phyloP scores from a whole-genome alignment of 2,888 invertebrate genomes.

The Keiferia lycopersicella region DNA sequence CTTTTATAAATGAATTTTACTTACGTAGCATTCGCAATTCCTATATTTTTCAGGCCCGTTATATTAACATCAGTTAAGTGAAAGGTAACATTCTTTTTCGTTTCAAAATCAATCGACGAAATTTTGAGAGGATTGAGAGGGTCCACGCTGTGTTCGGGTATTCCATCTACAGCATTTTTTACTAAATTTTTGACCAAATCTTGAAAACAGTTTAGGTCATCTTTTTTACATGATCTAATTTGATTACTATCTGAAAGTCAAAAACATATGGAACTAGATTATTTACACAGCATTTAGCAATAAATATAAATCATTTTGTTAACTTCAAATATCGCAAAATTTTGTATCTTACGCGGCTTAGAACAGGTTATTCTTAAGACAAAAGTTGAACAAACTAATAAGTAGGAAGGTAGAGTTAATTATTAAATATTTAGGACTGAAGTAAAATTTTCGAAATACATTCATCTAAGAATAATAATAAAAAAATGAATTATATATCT shows the following conservation, averaged over 20 bases:
- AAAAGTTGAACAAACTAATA: too few relatives aligned
- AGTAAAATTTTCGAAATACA: too few relatives aligned
- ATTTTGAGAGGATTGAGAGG: not conserved
- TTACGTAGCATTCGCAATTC: not conserved
- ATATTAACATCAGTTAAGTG: conserved; percentile 4
- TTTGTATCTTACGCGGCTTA: too few relatives aligned
- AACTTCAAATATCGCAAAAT: too few relatives aligned
- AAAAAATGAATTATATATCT: too few relatives aligned
- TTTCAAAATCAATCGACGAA: not conserved
- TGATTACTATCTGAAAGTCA: not conserved
- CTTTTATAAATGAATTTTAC: not conserved
- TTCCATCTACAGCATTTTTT: not conserved
- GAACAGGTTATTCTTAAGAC: too few relatives aligned
- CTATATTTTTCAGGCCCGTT: not conserved
- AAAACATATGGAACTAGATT: not conserved
- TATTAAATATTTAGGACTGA: too few relatives aligned
- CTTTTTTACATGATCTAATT: not conserved
- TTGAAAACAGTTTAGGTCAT: not conserved
- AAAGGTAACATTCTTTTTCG: not conserved
- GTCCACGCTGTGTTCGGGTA: not conserved
- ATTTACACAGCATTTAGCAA: too few relatives aligned
- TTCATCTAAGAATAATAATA: too few relatives aligned
- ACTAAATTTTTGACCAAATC: not conserved
- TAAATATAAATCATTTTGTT: too few relatives aligned
- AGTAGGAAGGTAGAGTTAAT: too few relatives aligned